phyloP scores from a whole-genome alignment of 2,888 invertebrate genomes.

The Saturnia japonica region DNA sequence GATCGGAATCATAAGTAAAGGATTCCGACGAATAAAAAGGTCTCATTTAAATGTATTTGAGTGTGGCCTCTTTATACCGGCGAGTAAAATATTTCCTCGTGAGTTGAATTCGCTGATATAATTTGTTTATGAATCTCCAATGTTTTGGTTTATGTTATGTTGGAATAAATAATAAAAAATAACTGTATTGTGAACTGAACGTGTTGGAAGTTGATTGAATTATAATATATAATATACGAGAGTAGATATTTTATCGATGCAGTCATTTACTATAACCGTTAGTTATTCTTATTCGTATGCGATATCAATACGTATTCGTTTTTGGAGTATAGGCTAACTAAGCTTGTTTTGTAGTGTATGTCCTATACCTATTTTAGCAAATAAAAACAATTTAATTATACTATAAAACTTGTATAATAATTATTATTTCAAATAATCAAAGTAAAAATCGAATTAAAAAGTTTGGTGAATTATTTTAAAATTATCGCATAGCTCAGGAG shows the following conservation, averaged over 20 bases:
- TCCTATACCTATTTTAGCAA: too few species aligned
- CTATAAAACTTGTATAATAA: too few species aligned
- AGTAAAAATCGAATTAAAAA: too few species aligned
- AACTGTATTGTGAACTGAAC: too few species aligned
- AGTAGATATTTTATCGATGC: background rate
- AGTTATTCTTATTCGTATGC: background rate
- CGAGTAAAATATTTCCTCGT: background rate
- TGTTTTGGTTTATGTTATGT: background rate
- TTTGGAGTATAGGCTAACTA: background rate
- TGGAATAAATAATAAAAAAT: background rate
- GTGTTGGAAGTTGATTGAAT: background rate
- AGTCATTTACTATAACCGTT: background rate
- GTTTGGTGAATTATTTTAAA: too few species aligned
- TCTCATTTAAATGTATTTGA: conserved; percentile 34
- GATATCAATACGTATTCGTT: background rate
- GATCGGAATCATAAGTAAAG: conserved; percentile 29
- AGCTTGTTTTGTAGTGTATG: background rate
- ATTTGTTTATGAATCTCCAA: background rate
- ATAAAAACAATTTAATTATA: too few species aligned
- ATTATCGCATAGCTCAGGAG: too few species aligned
- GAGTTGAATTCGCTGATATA: background rate
- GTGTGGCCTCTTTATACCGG: background rate
- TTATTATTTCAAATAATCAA: too few species aligned
- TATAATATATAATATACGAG: background rate
- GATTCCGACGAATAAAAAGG: conserved; percentile 34